These are phyloP conservation scores for Haemorhous mexicanus DNA, from an alignment of 2,113 vertebrate genomes.

Conservation along the genomic window DNA sequence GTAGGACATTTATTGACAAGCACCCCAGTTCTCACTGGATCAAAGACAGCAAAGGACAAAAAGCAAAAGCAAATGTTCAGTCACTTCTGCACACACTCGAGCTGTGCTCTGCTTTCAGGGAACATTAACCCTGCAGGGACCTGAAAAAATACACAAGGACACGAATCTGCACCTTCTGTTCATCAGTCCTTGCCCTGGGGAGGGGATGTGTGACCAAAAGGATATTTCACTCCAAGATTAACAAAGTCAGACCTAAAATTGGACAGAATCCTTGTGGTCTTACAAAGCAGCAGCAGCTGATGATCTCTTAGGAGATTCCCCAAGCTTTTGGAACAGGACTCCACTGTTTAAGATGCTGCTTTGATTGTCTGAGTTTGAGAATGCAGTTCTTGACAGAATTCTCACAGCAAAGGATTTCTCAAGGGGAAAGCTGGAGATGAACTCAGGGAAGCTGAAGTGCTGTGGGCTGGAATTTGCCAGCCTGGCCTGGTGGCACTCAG, in stretches of 20 bases:
- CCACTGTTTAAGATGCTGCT: neutral
- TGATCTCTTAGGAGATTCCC: neutral
- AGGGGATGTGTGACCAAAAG: neutral
- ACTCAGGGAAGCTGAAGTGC: neutral
- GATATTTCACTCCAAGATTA: neutral
- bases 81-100: neutral
- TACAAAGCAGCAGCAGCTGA: neutral
- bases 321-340: neutral
- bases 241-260: neutral
- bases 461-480: neutral
- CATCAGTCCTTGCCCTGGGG: neutral
- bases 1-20: neutral
- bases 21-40: neutral
- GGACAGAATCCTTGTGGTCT: neutral
- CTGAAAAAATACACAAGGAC: neutral
- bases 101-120: neutral
- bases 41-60: neutral
- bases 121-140: neutral
- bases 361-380: neutral
- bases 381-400: neutral
- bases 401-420: neutral
- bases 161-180: accelerated
- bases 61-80: neutral
- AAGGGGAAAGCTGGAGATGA: neutral
- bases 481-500: neutral